Base-by-base conservation (phyloP, 1,140 invertebrate genomes). In the Tetragonula clypearis region DNA sequence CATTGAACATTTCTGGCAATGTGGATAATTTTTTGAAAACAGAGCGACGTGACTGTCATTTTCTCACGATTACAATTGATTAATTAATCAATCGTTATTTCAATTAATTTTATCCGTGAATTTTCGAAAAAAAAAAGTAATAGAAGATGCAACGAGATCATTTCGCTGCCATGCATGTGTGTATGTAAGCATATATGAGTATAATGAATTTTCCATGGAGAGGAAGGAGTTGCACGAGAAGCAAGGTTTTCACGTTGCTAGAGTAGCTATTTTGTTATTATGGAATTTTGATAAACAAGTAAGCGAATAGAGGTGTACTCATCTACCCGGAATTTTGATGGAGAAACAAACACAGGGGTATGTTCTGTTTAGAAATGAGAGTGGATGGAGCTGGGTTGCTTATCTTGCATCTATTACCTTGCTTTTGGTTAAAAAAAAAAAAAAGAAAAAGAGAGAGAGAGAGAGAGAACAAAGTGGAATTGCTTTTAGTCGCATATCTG, bases 201-300 rank as follows among this genome's bases (percentile, higher is more conserved):
- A 12, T 11, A 26, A 21, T 30, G 30, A 35, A 75, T 75, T 75
- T 75, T 72, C 23, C 23, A 15, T 5, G 41, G 23, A 9, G 21
- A 14, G 14, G 15, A 68, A 17, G 8, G 5, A 41, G 68, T 19
- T 23, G 12, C 21, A 21, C 23, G 53, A 21, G 53, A 21, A 26
- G 0, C n/a, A 11, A 23, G 21, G 74, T 35, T 58, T 75, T n/a
- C 56, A 60, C 74, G 56, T 23, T 17, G 55, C 12, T 1, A 17
- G n/a, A 26, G 2, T 9, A 23, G 49, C 12, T 76, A 12, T 21
- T 58, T 76, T 58, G 21, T 21, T 23, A 60, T 76, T 23, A 60
- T 76, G 74, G 56, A 76, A 76, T 76, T 76, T 76, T 60, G 56
- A 35, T 60, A 58, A 74, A 74, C 23, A 14, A 76, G 17, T 1